Base-by-base conservation (phyloP, 2,113 vertebrate genomes). In the Neogale vison region DNA sequence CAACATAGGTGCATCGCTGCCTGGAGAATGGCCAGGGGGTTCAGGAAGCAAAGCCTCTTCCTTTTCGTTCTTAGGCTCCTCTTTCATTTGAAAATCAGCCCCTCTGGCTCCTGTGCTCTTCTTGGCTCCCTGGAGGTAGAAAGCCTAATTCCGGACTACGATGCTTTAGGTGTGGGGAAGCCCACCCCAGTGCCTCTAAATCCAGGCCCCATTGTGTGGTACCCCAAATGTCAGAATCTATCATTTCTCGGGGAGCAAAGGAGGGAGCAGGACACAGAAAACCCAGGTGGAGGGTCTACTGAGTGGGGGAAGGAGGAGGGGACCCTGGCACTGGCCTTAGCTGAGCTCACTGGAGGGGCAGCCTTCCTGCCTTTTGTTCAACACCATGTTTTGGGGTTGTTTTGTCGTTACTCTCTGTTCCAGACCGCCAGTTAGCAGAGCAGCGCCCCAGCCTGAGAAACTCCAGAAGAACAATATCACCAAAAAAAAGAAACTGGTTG, bases 361-460 rank as follows among this genome's bases (percentile, higher is more conserved):
- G 4, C 24, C 21, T 26, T 18, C 61, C 36, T 47, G 47, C 29
- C 76, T 34, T n/a, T 61, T 42, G 18, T 31, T 6, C 94, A 94
- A 6, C 15, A 12, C 63, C 26, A 13, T 57, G 13, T 34, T 96
- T 79, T 10, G 67, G 31, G 31, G 42, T 47, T 77, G 47, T 47
- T 79, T 63, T 76, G 39, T 74, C 29, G 45, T 72, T 57, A 26
- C 88, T 96, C 26, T 97, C 97, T 90, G 47, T 98, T 99, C 87
- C 98, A 99, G 99, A 97, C 99, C 99, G 59, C 99, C 99, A 0
- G 99, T 99, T 80, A 99, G 99, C 98, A 99, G 99, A 98, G 99
- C 99, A 3, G 99, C 99, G 36, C 99, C 99, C 69, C 99, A 99
- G 90, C 99, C 99, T 0, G 99, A 99, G 76, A 99, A 99, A 93